A percentile compares a stretch with the other conserved stretches of the same genome.
Conservation (phyloP, 1,140 invertebrate species). For the Trinorchestia longiramus region DNA sequence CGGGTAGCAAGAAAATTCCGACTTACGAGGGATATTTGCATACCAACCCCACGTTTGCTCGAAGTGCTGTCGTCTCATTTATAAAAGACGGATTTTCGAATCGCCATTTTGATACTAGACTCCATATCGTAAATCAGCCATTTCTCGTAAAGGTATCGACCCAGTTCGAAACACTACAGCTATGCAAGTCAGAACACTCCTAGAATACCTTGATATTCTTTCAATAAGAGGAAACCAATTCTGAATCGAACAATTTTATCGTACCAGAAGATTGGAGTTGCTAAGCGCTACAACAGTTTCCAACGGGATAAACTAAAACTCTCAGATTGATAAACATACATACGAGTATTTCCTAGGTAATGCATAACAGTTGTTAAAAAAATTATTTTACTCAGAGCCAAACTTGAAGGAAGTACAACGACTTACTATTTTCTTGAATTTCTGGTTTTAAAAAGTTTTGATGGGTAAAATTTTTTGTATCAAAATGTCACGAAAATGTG, state of each 20-base stretch:
- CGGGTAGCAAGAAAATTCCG: background rate
- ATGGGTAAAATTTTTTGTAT: too few relatives aligned
- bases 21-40: background rate
- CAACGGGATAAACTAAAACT: background rate
- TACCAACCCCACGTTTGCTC: background rate
- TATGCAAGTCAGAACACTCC: background rate
- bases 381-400: too few relatives aligned
- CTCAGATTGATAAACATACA: too few relatives aligned
- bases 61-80: background rate
- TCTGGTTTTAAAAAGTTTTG: too few relatives aligned
- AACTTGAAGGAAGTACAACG: too few relatives aligned
- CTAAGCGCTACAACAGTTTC: background rate
- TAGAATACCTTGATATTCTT: background rate
- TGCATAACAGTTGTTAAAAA: too few relatives aligned
- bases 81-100: background rate
- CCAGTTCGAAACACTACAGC: background rate
- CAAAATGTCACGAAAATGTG: too few relatives aligned
- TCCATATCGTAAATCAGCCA: background rate
- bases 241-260: background rate
- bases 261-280: background rate
- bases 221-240: background rate
- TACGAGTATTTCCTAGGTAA: too few relatives aligned
- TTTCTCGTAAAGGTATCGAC: background rate
- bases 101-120: background rate
- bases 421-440: too few relatives aligned